A percentile compares a stretch with the other conserved stretches of the same genome.
Conservation (phyloP, 2,113 vertebrate genomes). For the Dinomys branickii region DNA sequence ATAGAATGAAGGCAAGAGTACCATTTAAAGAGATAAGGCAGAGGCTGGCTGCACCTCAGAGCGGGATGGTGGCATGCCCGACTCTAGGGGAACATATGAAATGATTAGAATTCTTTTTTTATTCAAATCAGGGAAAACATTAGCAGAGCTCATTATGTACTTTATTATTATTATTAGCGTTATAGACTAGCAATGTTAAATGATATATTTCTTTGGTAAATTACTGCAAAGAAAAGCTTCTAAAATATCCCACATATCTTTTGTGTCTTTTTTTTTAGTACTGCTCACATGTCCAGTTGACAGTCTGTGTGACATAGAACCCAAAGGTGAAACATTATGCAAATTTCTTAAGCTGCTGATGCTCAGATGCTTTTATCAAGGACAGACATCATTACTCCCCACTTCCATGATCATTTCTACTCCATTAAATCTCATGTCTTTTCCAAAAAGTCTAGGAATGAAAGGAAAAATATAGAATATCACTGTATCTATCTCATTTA, state of each 20-base stretch:
- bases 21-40: neutral
- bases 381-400: neutral
- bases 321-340: neutral
- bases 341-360: neutral
- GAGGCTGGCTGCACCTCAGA: neutral
- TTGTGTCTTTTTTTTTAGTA: neutral
- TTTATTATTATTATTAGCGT: neutral
- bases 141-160: neutral
- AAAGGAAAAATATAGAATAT: neutral
- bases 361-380: neutral
- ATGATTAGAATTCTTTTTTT: too few relatives aligned
- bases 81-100: accelerated
- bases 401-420: neutral
- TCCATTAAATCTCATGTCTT: neutral
- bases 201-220: neutral
- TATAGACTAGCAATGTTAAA: neutral
- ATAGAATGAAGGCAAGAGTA: neutral
- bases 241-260: neutral
- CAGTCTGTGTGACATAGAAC: too few relatives aligned
- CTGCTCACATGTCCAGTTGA: neutral
- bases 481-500: neutral
- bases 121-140: too few relatives aligned
- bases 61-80: neutral
- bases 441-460: neutral
- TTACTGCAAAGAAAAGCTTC: neutral